Percentiles rank a stretch among this genome's conserved stretches.
phyloP scores from a whole-genome alignment of 2,113 vertebrate genomes.

The Psittacus erithacus region DNA sequence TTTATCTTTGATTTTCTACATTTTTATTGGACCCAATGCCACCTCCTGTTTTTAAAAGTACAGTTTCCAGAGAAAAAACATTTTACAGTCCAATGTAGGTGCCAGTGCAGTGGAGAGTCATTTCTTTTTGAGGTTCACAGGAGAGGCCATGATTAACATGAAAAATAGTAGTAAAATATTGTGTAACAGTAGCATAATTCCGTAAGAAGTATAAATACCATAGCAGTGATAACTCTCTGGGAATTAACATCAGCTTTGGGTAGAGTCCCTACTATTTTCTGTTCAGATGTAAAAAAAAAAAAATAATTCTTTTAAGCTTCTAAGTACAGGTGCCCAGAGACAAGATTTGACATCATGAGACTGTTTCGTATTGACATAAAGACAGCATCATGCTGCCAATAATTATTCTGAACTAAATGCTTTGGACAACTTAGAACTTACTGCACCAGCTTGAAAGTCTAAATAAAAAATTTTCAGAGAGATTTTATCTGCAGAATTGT shows the following conservation, averaged over 20 bases:
- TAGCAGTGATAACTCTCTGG: background rate
- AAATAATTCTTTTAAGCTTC: background rate
- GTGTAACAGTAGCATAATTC: background rate
- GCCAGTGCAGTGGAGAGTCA: background rate
- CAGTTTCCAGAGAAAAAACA: background rate
- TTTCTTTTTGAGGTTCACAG: background rate
- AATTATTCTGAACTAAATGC: background rate
- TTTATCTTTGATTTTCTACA: background rate
- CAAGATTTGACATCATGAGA: background rate
- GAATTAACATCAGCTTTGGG: background rate
- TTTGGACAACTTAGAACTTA: background rate
- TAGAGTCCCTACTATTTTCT: background rate
- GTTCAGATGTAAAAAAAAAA: background rate
- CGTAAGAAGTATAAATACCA: background rate
- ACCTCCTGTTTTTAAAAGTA: background rate
- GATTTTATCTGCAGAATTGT: background rate
- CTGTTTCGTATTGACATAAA: background rate
- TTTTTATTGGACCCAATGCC: background rate
- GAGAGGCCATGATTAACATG: background rate
- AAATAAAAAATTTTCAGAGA: background rate
- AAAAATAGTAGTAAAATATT: background rate
- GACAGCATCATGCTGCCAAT: background rate
- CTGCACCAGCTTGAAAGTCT: background rate
- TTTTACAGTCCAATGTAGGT: background rate
- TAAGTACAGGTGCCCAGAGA: background rate